Evolutionary conservation across 2,113 vertebrate genomes (phyloP), one percentile per base, ranked within the genome.

Genomic region (Mastomys natalensis): DNA sequence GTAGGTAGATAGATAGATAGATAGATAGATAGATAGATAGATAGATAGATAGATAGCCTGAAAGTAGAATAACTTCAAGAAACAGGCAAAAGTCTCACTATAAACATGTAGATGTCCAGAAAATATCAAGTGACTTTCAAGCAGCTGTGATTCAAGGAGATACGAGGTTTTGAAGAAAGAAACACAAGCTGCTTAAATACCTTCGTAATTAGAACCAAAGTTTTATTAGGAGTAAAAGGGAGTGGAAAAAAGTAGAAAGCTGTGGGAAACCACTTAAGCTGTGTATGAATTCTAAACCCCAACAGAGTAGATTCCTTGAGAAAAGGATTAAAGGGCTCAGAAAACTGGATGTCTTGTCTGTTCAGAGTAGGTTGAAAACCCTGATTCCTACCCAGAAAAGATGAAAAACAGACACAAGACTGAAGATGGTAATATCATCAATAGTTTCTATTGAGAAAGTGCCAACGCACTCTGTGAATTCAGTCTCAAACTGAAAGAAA

Each of bases 11-110:
- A 76, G n/a, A 43, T 3, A 24, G 70, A 73, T 43, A 51, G 74
- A 77, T 13, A 77, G 76, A 77, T 17, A 78, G 29, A 34, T 26
- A 51, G 43, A 16, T 13, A 48, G 43, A 77, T 10, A 29, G 43
- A 77, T 0, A 86, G 43, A 77, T 15, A 78, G 29, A 48, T 34
- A 93, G 62, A 93, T 86, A 95, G 29, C 4, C 55, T 51, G 51
- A 94, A 95, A 92, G 31, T 93, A 96, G 60, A 96, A 90, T 74
- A 48, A 88, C 60, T 95, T 40, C 62, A 68, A 92, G 76, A 97
- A 95, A 87, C 0, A 76, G 78, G 73, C 16, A 43, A 91, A 93
- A 95, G 66, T 95, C 87, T 95, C 15, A 84, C 77, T 16, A 45
- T 43, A 73, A 37, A 89, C 43, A 84, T 34, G 64, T 77, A 22